Conservation (phyloP, 2,797 vertebrate species). For the Fistularia tabacaria region DNA sequence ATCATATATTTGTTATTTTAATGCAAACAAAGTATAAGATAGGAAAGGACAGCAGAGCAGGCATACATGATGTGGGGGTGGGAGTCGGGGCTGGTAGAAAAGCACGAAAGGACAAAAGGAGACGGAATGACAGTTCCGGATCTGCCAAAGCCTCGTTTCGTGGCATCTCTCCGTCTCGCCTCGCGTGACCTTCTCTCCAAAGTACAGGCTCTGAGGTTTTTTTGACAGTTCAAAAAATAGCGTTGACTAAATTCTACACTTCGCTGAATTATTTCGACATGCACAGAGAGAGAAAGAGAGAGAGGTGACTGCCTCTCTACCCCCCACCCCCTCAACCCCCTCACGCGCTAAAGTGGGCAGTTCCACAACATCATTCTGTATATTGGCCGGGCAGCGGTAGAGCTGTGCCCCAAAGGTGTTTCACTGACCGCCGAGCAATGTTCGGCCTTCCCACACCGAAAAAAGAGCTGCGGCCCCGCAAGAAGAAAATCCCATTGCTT, state of each 20-base stretch:
- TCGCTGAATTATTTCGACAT: slow-evolving; percentile 60
- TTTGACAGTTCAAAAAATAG: slow-evolving; percentile 70
- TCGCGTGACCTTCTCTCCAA: slow-evolving; percentile 78
- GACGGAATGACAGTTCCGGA: slow-evolving; percentile 57
- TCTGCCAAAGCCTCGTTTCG: slow-evolving; percentile 68
- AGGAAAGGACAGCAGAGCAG: neutral
- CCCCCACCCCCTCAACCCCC: neutral
- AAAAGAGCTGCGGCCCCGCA: too few relatives aligned
- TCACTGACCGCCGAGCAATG: too few relatives aligned
- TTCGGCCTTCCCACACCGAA: too few relatives aligned
- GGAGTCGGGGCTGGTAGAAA: slow-evolving; percentile 43
- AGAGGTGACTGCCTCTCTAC: slow-evolving; percentile 18
- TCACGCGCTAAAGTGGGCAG: too few relatives aligned
- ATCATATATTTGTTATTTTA: neutral
- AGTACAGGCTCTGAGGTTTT: slow-evolving; percentile 81
- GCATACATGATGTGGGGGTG: slow-evolving; percentile 17
- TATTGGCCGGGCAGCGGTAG: too few relatives aligned
- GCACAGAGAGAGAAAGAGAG: neutral
- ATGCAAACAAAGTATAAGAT: slow-evolving; percentile 15
- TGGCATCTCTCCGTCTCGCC: slow-evolving; percentile 83
- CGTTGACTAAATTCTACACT: slow-evolving; percentile 70
- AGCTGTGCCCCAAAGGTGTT: too few relatives aligned
- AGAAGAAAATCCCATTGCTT: too few relatives aligned
- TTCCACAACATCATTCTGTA: too few relatives aligned
- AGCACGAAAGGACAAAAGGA: slow-evolving; percentile 37